These are phyloP conservation scores for Conchocele bisecta DNA, from an alignment of 2,888 invertebrate genomes.

Conservation along the genomic window DNA sequence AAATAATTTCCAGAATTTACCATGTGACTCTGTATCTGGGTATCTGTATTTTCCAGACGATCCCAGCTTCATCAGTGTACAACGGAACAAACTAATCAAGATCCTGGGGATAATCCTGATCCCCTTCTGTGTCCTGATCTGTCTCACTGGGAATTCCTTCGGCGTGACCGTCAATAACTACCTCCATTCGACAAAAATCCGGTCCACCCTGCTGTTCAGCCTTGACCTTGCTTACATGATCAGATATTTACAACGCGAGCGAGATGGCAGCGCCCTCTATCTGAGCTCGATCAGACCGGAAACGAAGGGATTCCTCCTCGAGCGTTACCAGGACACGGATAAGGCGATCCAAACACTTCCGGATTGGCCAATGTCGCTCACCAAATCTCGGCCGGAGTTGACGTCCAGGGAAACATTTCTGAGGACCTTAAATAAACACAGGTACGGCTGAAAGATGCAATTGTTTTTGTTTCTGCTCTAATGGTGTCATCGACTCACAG, in stretches of 20 bases:
- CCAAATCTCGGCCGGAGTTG: conserved; percentile 55
- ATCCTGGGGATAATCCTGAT: conserved; percentile 74
- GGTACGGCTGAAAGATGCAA: no score
- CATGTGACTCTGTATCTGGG: no score
- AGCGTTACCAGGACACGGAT: conserved; percentile 72
- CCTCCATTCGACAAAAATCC: conserved; percentile 59
- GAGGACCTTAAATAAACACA: conserved; percentile 70
- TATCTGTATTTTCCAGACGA: no score
- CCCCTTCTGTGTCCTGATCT: conserved; percentile 68
- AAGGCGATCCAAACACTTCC: conserved; percentile 66
- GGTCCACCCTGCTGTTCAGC: conserved; percentile 64
- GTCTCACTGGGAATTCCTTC: conserved; percentile 72
- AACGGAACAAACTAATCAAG: conserved; percentile 72
- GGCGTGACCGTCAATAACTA: conserved; percentile 65
- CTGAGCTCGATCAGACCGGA: conserved; percentile 69
- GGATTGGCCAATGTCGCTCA: conserved; percentile 66
- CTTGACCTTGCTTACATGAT: conserved; percentile 65
- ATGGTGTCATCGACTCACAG: no score
- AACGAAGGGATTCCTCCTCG: conserved; percentile 68
- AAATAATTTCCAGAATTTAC: no score
- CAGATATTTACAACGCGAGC: conserved; percentile 71
- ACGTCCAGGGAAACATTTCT: conserved; percentile 66
- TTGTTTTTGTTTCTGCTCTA: no score
- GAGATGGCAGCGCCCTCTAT: conserved; percentile 77
- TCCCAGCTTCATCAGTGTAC: conserved; percentile 72